Evolutionary conservation across 1,140 invertebrate species (phyloP).

Genomic region (Drosophila prosaltans): DNA sequence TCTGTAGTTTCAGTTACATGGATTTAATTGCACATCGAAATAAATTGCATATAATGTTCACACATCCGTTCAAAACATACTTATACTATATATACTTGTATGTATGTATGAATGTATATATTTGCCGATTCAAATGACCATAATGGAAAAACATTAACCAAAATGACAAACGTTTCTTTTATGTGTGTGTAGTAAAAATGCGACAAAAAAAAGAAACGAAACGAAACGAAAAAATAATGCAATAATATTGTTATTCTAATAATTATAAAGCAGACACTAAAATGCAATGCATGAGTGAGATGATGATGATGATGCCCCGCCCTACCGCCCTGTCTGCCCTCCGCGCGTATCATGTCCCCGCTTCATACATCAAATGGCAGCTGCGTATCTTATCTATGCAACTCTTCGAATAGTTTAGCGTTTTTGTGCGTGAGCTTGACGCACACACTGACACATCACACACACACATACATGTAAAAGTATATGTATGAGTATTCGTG

Average conservation of each 20-base stretch:
- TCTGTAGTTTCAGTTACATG: background rate
- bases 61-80: conserved; percentile 1
- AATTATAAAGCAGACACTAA: conserved; percentile 74
- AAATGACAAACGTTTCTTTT: conserved; percentile 56
- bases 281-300: conserved; percentile 70
- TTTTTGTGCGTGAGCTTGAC: conserved; percentile 70
- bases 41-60: conserved; percentile 12
- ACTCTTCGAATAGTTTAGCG: conserved; percentile 69
- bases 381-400: conserved; percentile 81
- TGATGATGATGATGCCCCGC: conserved; percentile 35
- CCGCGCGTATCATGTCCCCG: background rate
- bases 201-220: background rate
- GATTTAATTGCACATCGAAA: conserved; percentile 9
- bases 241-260: conserved; percentile 72
- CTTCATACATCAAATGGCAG: conserved; percentile 37
- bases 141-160: conserved; percentile 33
- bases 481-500: conserved; percentile 26
- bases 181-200: conserved; percentile 33
- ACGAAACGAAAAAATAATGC: conserved; percentile 41
- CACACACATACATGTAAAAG: conserved; percentile 17
- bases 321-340: too few species aligned
- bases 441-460: conserved; percentile 33
- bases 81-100: background rate
- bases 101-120: conserved; percentile 1
- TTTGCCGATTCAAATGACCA: conserved; percentile 10